A percentile compares a stretch with the other conserved stretches of the same genome.
Evolutionary conservation across 2,797 vertebrate species (phyloP).

Genomic region (Clamator glandarius): DNA sequence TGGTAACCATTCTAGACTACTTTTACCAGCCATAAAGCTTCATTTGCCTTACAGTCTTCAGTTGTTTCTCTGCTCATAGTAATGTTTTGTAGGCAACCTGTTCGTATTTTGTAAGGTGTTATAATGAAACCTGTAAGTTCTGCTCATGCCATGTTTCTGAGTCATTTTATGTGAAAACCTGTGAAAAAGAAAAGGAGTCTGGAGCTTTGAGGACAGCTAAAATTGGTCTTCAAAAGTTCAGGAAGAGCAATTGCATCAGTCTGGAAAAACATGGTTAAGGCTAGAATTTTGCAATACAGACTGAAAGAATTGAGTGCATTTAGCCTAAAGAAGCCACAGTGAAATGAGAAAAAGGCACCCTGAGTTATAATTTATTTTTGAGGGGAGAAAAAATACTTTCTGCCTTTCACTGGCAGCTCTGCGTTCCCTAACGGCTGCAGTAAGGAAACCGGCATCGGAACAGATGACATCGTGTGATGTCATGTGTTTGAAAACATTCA

Average conservation of each 20-base stretch:
- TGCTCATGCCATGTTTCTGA: background rate
- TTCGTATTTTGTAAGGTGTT: slow-evolving; percentile 29
- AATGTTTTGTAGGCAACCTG: background rate
- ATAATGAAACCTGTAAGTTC: slow-evolving; percentile 37
- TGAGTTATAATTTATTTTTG: background rate
- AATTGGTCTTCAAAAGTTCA: slow-evolving; percentile 8
- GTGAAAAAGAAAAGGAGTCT: slow-evolving; percentile 25
- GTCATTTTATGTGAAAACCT: slow-evolving; percentile 34
- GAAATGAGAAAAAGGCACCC: background rate
- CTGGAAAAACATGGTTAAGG: background rate
- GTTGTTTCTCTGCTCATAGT: background rate
- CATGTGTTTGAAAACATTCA: background rate
- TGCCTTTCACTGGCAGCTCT: background rate
- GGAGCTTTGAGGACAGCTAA: background rate
- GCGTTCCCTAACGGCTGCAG: background rate
- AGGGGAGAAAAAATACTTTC: background rate
- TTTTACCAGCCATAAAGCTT: background rate
- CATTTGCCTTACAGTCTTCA: background rate
- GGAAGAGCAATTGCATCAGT: background rate
- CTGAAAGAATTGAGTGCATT: background rate
- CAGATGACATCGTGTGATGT: background rate
- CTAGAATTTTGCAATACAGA: background rate
- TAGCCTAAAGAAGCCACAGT: background rate
- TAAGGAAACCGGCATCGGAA: background rate
- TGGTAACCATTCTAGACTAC: background rate